A percentile compares a stretch with the other conserved stretches of the same genome.
These are phyloP conservation scores for Cavia porcellus DNA, from an alignment of 2,113 vertebrate species.

Conservation along the genomic window DNA sequence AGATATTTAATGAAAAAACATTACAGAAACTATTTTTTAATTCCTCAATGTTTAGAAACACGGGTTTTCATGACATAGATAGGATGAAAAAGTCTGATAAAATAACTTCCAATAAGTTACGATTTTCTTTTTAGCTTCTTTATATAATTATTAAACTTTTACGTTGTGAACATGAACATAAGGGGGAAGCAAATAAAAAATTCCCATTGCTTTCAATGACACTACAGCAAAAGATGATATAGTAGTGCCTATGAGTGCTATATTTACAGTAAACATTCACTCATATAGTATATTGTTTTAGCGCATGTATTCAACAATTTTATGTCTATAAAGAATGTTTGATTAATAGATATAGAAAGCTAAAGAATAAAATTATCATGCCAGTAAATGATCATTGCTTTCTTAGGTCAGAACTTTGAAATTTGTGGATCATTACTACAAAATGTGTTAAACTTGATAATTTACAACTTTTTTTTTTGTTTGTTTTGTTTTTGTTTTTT, in stretches of 20 bases:
- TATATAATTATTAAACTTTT: neutral
- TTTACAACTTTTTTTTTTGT: neutral
- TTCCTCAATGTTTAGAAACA: neutral
- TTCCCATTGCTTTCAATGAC: neutral
- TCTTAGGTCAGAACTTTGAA: neutral
- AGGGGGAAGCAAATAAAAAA: neutral
- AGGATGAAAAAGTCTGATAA: neutral
- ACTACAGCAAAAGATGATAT: neutral
- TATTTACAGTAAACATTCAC: constrained; percentile 1
- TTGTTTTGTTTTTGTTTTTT: too few species aligned
- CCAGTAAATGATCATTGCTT: neutral
- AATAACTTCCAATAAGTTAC: neutral
- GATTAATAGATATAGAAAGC: neutral
- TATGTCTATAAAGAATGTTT: neutral
- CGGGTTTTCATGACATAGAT: neutral
- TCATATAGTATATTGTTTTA: neutral
- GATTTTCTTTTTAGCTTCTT: neutral
- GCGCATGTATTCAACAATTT: neutral
- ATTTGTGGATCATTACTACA: neutral
- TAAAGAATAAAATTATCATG: neutral
- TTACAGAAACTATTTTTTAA: neutral
- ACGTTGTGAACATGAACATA: neutral
- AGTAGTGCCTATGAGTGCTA: neutral
- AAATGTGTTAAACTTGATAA: neutral
- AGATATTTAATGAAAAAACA: neutral